These are phyloP conservation scores for Caenorhabditis becei DNA, from an alignment of 2,888 invertebrate species.

Conservation along the genomic window DNA sequence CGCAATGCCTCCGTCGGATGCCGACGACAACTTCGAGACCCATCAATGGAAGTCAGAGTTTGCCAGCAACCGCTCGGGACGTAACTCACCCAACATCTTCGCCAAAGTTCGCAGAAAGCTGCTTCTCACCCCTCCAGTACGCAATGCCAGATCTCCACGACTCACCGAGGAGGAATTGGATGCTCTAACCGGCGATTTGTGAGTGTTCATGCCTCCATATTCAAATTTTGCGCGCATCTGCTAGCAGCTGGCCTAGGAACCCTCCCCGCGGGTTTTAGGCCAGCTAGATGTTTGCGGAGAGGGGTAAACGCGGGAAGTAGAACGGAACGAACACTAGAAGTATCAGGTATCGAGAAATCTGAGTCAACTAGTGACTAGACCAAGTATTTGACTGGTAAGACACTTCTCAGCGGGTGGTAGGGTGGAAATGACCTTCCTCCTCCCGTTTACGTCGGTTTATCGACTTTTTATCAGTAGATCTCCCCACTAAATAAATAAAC, in stretches of 20 bases:
- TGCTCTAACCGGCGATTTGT: constrained; percentile 51
- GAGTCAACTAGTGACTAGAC: neutral
- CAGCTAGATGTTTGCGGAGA: too few species aligned
- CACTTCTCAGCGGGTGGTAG: neutral
- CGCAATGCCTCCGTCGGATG: constrained; percentile 27
- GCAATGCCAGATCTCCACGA: constrained; percentile 48
- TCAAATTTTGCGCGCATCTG: too few species aligned
- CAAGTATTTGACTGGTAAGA: too few species aligned
- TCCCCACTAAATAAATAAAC: too few species aligned
- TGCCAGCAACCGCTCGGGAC: constrained; percentile 39
- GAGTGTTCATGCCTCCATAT: constrained; percentile 17
- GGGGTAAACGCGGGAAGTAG: neutral
- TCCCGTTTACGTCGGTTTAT: neutral
- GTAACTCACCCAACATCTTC: constrained; percentile 50
- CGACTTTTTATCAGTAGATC: constrained; percentile 4
- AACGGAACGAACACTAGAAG: constrained; percentile 8
- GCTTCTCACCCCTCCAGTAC: constrained; percentile 50
- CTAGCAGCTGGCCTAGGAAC: neutral
- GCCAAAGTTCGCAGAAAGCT: constrained; percentile 49
- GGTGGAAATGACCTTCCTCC: constrained; percentile 9
- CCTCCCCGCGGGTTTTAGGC: too few species aligned
- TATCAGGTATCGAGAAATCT: constrained; percentile 25
- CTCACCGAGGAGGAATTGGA: constrained; percentile 60
- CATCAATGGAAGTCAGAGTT: constrained; percentile 57
- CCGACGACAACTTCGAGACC: constrained; percentile 21